Conservation (phyloP, 2,888 invertebrate species). For the Diarsia brunnea region DNA sequence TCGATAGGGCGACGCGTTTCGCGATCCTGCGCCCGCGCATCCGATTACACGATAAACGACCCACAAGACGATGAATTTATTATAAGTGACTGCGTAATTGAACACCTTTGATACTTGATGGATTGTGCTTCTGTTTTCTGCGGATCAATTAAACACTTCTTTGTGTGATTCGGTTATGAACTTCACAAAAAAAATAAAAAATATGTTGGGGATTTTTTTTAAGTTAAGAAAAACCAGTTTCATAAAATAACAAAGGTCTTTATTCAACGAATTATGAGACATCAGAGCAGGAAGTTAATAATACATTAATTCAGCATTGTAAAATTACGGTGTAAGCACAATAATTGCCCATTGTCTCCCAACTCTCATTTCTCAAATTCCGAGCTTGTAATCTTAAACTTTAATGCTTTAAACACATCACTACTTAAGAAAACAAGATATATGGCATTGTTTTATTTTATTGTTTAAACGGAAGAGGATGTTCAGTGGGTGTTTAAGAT, state of each 20-base stretch:
- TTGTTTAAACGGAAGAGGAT: slow-evolving; percentile 32
- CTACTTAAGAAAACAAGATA: slow-evolving; percentile 40
- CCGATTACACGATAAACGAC: slow-evolving; percentile 69
- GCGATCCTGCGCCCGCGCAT: slow-evolving; percentile 66
- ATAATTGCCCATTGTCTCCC: slow-evolving; percentile 49
- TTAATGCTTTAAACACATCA: slow-evolving; percentile 32
- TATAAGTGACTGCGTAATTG: slow-evolving; percentile 72
- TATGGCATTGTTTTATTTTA: slow-evolving; percentile 43
- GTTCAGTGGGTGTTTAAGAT: slow-evolving; percentile 31
- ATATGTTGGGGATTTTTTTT: neutral
- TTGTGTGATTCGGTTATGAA: neutral
- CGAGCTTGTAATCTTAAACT: slow-evolving; percentile 37
- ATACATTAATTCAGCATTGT: slow-evolving; percentile 35
- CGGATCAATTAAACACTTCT: slow-evolving; percentile 1
- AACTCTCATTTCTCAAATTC: slow-evolving; percentile 34
- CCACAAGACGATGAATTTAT: slow-evolving; percentile 67
- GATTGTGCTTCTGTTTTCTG: slow-evolving; percentile 51
- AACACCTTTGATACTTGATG: slow-evolving; percentile 68
- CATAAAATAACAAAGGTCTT: slow-evolving; percentile 46
- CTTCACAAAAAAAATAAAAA: neutral
- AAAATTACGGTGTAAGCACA: slow-evolving; percentile 46
- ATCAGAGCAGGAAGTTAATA: slow-evolving; percentile 44
- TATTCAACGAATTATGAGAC: slow-evolving; percentile 47
- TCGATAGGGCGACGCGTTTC: slow-evolving; percentile 60
- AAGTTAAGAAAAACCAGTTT: neutral